Evolutionary conservation across 2,888 invertebrate species (phyloP).

Genomic region (Napeogenes sylphis): DNA sequence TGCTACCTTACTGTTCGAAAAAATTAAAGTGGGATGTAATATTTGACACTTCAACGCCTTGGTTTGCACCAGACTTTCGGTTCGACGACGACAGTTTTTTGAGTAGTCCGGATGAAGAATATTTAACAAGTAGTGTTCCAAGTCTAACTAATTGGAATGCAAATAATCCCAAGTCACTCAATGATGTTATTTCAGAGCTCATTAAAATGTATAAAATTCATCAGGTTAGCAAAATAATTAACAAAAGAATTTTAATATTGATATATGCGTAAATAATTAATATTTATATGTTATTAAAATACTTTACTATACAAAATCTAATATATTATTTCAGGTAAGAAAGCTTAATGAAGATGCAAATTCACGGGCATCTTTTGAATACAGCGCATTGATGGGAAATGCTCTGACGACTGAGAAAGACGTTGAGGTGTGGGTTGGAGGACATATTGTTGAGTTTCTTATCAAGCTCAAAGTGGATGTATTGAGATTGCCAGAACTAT

Average conservation of each 20-base stretch:
- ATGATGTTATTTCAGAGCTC: conserved; percentile 80
- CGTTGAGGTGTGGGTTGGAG: conserved; percentile 81
- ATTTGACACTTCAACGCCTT: conserved; percentile 80
- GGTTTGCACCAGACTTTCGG: conserved; percentile 85
- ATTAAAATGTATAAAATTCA: conserved; percentile 79
- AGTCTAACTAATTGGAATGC: conserved; percentile 82
- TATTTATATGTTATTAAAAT: background rate
- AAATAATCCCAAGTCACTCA: conserved; percentile 76
- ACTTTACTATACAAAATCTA: background rate
- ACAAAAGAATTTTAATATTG: conserved; percentile 4
- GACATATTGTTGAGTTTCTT: conserved; percentile 79
- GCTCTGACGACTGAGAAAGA: conserved; percentile 75
- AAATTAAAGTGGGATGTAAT: conserved; percentile 83
- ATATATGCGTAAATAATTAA: background rate
- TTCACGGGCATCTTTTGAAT: conserved; percentile 79
- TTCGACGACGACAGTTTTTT: conserved; percentile 84
- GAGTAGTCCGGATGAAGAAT: conserved; percentile 75
- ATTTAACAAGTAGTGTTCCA: conserved; percentile 73
- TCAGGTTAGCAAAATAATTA: conserved; percentile 69
- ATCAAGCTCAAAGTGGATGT: conserved; percentile 81
- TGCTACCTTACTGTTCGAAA: conserved; percentile 83
- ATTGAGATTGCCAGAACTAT: conserved; percentile 78
- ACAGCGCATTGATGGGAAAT: conserved; percentile 78
- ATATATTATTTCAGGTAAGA: conserved; percentile 51
- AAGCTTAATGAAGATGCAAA: conserved; percentile 72